Evolutionary conservation across 2,113 vertebrate species (phyloP), one percentile per base, ranked within the genome.

Genomic region (Manacus vitellinus): DNA sequence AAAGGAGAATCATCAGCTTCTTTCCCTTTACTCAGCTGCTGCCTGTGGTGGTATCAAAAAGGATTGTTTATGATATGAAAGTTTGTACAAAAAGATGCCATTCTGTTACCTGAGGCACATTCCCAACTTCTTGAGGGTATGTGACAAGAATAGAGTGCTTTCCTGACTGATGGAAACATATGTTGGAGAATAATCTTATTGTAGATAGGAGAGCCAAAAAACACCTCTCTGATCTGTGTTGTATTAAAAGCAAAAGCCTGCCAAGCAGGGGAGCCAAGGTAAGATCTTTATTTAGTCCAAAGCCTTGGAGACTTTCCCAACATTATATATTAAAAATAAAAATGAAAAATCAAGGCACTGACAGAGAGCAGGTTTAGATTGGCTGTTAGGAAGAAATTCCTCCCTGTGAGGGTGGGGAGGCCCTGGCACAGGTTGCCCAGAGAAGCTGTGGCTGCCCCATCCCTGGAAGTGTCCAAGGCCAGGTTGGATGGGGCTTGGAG

Each of bases 231-330:
- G 68, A 84, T 93, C 79, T 92, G 33, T 71, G 63, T 8, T 84
- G 43, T 71, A 39, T 89, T 71, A 37, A 65, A 88, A 85, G 12
- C 14, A 87, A 94, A 93, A 94, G 12, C 43, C 44, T 95, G 90
- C 67, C 85, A 91, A 82, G 62, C 81, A 82, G 56, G 78, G 92
- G 23, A 92, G 70, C 31, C 11, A 23, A 86, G 35, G 51, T 62
- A 89, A 83, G 63, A 17, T 31, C 96, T 90, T 90, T 91, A 73
- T 90, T 93, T 76, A 90, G 72, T 71, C 56, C 43, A 77, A 71
- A 90, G 59, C 55, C 72, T 92, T 93, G 90, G 90, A 92, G 51
- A 56, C 28, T 49, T 92, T 92, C 79, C 90, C 47, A 88, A 59
- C 6, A 3, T 51, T 93, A 27, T 51, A 20, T 39, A 70, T 55